phyloP scores from a whole-genome alignment of 92 coral and sea anemone species.

The Epizoanthus stellaris region DNA sequence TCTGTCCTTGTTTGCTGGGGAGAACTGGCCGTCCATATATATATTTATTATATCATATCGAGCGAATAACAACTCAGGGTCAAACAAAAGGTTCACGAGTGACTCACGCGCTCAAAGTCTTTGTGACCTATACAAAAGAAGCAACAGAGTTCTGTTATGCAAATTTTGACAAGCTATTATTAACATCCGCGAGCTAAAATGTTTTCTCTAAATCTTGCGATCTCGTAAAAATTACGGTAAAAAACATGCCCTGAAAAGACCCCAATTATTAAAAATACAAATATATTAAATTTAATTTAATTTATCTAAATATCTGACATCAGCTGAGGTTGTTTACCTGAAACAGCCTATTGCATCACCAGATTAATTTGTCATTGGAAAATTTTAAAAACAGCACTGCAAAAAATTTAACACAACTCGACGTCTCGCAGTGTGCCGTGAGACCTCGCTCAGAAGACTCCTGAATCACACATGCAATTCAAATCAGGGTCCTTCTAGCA shows the following conservation, averaged over 20 bases:
- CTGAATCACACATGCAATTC: not conserved
- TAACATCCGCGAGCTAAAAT: not conserved
- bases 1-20: not conserved
- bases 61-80: not conserved
- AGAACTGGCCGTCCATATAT: not conserved
- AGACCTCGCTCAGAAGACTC: not conserved
- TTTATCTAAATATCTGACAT: not conserved
- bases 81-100: not conserved
- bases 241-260: too few species aligned
- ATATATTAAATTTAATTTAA: too few species aligned
- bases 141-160: slow-evolving; percentile 6
- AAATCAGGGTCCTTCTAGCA: not conserved
- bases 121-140: not conserved
- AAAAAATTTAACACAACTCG: slow-evolving; percentile 6
- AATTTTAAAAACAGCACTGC: slow-evolving; percentile 13
- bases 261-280: too few species aligned
- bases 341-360: slow-evolving; percentile 31
- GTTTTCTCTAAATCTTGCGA: not conserved
- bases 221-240: too few species aligned
- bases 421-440: not conserved
- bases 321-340: slow-evolving; percentile 22
- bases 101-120: slow-evolving; percentile 10
- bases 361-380: slow-evolving; percentile 31
- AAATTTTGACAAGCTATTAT: slow-evolving; percentile 11
- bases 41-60: too few species aligned